phyloP scores from a whole-genome alignment of 2,888 invertebrate species.

The Amblyjoppa proteus region DNA sequence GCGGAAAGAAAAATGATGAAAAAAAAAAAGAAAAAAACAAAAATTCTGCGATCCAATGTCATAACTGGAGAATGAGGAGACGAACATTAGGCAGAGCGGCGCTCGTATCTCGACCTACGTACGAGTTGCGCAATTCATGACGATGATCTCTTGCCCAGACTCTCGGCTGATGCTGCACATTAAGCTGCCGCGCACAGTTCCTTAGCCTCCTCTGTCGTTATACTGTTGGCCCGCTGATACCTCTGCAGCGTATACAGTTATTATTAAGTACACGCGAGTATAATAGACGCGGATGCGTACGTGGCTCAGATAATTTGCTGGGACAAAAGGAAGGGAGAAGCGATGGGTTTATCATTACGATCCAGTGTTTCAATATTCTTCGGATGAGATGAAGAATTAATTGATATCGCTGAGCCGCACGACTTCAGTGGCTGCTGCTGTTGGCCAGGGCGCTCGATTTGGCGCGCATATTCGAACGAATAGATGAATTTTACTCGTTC shows the following conservation, averaged over 20 bases:
- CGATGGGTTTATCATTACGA: constrained; percentile 38
- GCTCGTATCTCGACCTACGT: constrained; percentile 57
- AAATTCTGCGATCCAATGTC: constrained; percentile 58
- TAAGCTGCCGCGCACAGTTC: constrained; percentile 16
- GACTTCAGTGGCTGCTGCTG: background rate
- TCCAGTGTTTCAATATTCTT: constrained; percentile 19
- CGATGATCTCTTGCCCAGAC: constrained; percentile 35
- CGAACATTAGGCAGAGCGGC: constrained; percentile 49
- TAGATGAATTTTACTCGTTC: background rate
- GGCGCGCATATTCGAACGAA: background rate
- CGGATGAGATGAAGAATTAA: background rate
- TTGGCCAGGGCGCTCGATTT: background rate
- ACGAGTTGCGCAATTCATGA: constrained; percentile 60
- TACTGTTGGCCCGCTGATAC: constrained; percentile 29
- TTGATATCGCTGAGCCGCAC: background rate
- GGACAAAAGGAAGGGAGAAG: constrained; percentile 31
- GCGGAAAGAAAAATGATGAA: constrained; percentile 1
- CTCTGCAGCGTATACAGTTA: constrained; percentile 48
- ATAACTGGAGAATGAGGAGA: constrained; percentile 58
- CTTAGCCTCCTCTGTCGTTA: constrained; percentile 56
- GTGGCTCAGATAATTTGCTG: constrained; percentile 52
- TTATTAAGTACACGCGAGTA: constrained; percentile 55
- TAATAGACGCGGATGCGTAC: constrained; percentile 39
- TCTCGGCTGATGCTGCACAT: constrained; percentile 25
- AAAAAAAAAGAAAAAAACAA: constrained; percentile 10